Conservation (phyloP, 2,888 invertebrate species). For the Reticulitermes lucifugus region DNA sequence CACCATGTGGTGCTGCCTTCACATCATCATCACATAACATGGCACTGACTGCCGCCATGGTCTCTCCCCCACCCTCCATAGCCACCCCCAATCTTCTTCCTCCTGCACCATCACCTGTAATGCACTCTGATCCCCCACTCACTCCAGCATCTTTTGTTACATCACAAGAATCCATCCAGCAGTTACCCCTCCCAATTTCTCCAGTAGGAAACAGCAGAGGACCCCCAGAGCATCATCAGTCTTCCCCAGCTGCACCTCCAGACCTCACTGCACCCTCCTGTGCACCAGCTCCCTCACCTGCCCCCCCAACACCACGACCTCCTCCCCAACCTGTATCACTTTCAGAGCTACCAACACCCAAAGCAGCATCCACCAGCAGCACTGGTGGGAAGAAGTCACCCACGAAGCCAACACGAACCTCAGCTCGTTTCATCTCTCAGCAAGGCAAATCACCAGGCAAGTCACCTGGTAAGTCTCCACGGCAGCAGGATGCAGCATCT, state of each 20-base stretch:
- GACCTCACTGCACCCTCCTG: constrained; percentile 56
- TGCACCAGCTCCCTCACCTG: constrained; percentile 59
- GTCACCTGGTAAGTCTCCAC: constrained; percentile 76
- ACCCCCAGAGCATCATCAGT: constrained; percentile 6
- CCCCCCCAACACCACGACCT: constrained; percentile 49
- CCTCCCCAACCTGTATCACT: constrained; percentile 48
- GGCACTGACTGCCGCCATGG: constrained; percentile 84
- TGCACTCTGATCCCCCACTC: constrained; percentile 53
- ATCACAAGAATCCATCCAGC: constrained; percentile 39
- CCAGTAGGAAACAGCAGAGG: constrained; percentile 35
- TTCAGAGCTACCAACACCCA: constrained; percentile 44
- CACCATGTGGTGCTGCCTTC: constrained; percentile 80
- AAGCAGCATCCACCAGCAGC: constrained; percentile 40
- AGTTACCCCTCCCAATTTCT: constrained; percentile 39
- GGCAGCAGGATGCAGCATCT: constrained; percentile 56
- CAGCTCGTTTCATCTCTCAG: constrained; percentile 72
- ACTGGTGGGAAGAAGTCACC: constrained; percentile 53
- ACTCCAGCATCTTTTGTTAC: constrained; percentile 45
- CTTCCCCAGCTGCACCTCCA: constrained; percentile 51
- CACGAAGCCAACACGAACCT: constrained; percentile 63
- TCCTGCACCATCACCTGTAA: constrained; percentile 57
- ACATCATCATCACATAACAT: constrained; percentile 86
- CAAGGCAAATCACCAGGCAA: constrained; percentile 75
- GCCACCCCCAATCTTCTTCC: constrained; percentile 54
- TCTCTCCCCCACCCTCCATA: constrained; percentile 68